These are phyloP conservation scores for Epistrophe grossulariae DNA, from an alignment of 2,888 invertebrate species.

Conservation along the genomic window DNA sequence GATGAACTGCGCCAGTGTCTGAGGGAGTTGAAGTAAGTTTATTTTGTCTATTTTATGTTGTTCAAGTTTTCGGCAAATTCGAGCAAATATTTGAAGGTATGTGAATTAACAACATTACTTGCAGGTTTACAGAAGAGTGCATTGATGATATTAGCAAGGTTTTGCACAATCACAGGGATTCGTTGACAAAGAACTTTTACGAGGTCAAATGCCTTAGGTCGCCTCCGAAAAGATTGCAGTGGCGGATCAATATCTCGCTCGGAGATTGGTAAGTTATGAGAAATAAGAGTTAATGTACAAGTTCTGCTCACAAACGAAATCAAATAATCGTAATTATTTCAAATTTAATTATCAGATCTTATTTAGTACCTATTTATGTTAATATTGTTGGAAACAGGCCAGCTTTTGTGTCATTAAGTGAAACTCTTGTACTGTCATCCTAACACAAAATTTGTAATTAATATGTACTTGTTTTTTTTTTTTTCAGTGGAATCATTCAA, in stretches of 20 bases:
- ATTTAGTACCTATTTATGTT: no score
- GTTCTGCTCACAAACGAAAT: no score
- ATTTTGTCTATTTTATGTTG: neutral
- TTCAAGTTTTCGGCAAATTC: neutral
- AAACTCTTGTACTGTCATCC: no score
- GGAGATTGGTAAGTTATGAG: slow-evolving; percentile 83
- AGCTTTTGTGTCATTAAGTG: no score
- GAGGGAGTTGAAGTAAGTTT: slow-evolving; percentile 83
- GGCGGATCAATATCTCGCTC: slow-evolving; percentile 85
- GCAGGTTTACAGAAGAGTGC: slow-evolving; percentile 84
- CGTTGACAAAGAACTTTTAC: slow-evolving; percentile 81
- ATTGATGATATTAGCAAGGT: slow-evolving; percentile 85
- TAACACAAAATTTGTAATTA: neutral
- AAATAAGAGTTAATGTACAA: neutral
- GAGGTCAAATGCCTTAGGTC: slow-evolving; percentile 83
- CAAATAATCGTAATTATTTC: no score
- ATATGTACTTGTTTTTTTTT: neutral
- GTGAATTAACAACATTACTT: slow-evolving; percentile 11
- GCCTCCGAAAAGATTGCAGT: slow-evolving; percentile 83
- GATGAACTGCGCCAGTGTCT: slow-evolving; percentile 84
- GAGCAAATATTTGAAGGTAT: neutral
- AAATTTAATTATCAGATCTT: no score
- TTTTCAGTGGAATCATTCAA: slow-evolving; percentile 81
- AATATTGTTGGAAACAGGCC: no score
- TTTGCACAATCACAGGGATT: slow-evolving; percentile 84